A percentile compares a stretch with the other conserved stretches of the same genome.
Conservation (phyloP, 2,113 vertebrate species). For the Vicugna pacos region DNA sequence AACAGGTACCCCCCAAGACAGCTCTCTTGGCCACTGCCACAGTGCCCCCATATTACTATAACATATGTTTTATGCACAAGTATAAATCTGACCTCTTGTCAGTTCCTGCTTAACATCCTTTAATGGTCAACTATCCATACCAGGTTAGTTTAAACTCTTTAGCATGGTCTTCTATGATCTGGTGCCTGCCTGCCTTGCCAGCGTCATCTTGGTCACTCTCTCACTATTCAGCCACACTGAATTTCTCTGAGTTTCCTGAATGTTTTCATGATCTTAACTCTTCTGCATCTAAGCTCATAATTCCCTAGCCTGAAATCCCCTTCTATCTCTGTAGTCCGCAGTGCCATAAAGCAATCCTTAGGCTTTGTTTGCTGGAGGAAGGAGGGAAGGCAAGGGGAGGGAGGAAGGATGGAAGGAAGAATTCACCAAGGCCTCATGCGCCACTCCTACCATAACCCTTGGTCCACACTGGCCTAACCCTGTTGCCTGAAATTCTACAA, state of each 20-base stretch:
- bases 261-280: background rate
- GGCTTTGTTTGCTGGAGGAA: background rate
- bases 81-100: background rate
- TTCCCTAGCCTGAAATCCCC: background rate
- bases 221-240: background rate
- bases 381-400: background rate
- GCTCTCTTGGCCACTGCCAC: background rate
- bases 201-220: background rate
- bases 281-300: background rate
- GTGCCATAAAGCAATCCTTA: background rate
- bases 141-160: background rate
- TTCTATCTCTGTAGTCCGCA: background rate
- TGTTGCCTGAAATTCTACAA: conserved; percentile 6
- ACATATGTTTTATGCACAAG: background rate
- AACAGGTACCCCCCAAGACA: background rate
- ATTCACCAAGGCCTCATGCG: background rate
- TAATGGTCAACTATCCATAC: background rate
- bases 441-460: background rate
- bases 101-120: background rate
- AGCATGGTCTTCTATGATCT: background rate
- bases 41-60: background rate
- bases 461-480: background rate
- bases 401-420: background rate
- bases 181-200: background rate
- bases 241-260: background rate